Conservation (phyloP, 2,113 vertebrate genomes). For the Phylloscopus trochilus region DNA sequence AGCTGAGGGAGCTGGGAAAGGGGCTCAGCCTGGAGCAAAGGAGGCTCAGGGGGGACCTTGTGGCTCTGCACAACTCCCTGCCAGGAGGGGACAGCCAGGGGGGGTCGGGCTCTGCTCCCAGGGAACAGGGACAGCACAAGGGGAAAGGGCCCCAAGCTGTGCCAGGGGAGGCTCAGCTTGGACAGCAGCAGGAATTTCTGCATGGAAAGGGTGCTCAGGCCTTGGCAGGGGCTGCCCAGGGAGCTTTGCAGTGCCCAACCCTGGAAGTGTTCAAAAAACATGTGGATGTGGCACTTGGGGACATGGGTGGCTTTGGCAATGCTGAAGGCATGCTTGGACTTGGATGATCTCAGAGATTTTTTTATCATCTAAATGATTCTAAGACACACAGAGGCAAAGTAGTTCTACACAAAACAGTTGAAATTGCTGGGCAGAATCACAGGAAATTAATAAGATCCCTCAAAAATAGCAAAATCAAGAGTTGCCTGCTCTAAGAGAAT, state of each 20-base stretch:
- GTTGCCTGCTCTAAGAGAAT: background rate
- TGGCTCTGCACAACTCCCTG: no score
- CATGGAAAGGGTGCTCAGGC: background rate
- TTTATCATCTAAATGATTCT: background rate
- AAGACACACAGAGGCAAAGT: background rate
- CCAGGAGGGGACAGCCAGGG: no score
- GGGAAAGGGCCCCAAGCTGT: no score
- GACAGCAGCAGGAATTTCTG: no score
- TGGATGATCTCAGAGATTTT: background rate
- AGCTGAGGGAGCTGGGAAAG: background rate
- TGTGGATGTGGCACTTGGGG: rapidly evolving
- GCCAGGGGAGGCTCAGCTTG: no score
- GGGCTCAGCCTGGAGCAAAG: no score
- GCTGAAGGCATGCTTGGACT: background rate
- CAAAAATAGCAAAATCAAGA: background rate
- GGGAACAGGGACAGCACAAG: no score
- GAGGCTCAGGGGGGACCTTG: no score
- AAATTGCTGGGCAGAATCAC: background rate
- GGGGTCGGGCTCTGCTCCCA: no score
- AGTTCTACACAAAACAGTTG: background rate
- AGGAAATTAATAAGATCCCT: background rate
- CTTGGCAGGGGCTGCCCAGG: background rate
- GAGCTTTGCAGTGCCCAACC: rapidly evolving
- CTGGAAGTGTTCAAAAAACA: background rate
- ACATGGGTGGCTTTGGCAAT: background rate